Evolutionary conservation across 2,113 vertebrate species (phyloP), one percentile per base, ranked within the genome.

Genomic region (Propithecus coquereli): DNA sequence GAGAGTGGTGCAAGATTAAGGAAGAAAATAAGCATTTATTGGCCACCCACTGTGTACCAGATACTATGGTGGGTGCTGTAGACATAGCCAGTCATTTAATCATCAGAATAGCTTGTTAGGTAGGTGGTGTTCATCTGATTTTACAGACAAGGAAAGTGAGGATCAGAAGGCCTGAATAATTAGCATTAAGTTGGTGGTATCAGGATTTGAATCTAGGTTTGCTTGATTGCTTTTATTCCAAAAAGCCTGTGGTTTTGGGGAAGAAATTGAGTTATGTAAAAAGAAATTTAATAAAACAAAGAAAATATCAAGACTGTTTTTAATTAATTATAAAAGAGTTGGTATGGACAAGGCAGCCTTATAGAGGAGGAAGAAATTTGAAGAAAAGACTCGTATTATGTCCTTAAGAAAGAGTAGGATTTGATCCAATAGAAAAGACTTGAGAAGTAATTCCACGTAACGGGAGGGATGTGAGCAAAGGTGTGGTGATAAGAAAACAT

Each of bases 251-350:
- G 22, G 17, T 8, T 93, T 84, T 6, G 22, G 43, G 43, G 22
- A 73, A 96, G 45, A 91, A 91, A 91, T 37, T 85, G 86, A 74
- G 40, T 87, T 88, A 81, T 77, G 1, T 95, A 40, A 0, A 40
- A 71, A 77, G n/a, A 65, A 79, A 88, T 57, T 25, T 25, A 61
- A 63, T 22, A 80, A 40, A 70, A 30, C 8, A 43, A 88, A 82
- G 37, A 4, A 73, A 73, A 14, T 34, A 63, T 59, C 59, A 86
- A 63, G 76, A 14, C 18, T 85, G 43, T 89, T 93, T 94, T 18
- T 77, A 85, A 54, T 92, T 80, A 79, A 87, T 81, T 91, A 65
- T 25, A 65, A 71, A 59, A 95, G 25, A 57, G 12, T 91, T 87
- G 37, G 25, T 40, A 1, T 81, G 32, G 37, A 45, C 34, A 63